These are phyloP conservation scores for Drosophila dunni DNA, from an alignment of 1,140 invertebrate genomes.

Conservation along the genomic window DNA sequence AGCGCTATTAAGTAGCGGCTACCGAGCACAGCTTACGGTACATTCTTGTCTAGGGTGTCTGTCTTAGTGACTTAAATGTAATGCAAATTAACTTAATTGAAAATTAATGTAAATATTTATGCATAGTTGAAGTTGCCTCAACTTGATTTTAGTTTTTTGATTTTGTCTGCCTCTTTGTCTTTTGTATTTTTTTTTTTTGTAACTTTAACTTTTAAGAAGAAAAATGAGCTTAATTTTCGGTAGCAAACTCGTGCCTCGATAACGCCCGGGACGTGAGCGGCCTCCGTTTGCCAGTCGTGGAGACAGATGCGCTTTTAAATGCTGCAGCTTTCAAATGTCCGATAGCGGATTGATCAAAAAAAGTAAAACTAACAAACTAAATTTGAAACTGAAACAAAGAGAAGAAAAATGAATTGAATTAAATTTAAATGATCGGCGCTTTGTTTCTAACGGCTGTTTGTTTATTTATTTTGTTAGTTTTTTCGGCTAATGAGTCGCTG, in stretches of 20 bases:
- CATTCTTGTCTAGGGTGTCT: conserved; percentile 36
- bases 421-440: conserved; percentile 32
- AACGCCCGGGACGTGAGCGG: conserved; percentile 11
- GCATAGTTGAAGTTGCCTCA: conserved; percentile 47
- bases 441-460: conserved; percentile 47
- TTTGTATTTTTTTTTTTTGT: conserved; percentile 20
- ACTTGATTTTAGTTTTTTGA: conserved; percentile 35
- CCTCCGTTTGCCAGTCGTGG: background rate
- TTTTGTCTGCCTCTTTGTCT: background rate
- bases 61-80: conserved; percentile 43
- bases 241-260: conserved; percentile 63
- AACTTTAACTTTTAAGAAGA: conserved; percentile 38
- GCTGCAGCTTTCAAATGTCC: conserved; percentile 46
- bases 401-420: conserved; percentile 3
- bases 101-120: conserved; percentile 78
- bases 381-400: conserved; percentile 28
- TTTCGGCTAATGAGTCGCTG: conserved; percentile 38
- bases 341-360: conserved; percentile 60
- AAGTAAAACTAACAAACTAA: conserved; percentile 18
- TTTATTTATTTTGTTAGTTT: conserved; percentile 19
- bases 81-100: conserved; percentile 78
- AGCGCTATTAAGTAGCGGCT: conserved; percentile 2
- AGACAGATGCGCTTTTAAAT: conserved; percentile 75
- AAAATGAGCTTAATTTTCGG: conserved; percentile 58
- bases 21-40: conserved; percentile 28